Percentiles rank a stretch among this genome's conserved stretches.
phyloP scores from a whole-genome alignment of 2,888 invertebrate genomes.

The Oligia latruncula region DNA sequence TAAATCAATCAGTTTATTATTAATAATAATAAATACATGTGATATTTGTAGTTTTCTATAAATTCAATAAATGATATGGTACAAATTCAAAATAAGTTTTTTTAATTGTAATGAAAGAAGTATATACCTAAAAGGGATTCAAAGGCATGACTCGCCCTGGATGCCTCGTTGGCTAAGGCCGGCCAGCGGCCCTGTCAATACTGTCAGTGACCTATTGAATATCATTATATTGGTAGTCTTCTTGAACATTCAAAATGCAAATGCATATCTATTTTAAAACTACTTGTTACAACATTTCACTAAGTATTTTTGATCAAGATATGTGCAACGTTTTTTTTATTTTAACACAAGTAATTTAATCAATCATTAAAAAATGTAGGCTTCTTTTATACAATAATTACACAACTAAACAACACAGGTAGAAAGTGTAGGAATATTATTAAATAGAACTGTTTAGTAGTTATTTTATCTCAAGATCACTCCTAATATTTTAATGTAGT shows the following conservation, averaged over 20 bases:
- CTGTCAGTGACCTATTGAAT: slow-evolving; percentile 6
- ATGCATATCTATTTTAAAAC: background rate
- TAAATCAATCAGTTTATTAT: background rate
- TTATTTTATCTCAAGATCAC: slow-evolving; percentile 1
- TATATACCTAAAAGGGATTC: no score
- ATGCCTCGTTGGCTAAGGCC: no score
- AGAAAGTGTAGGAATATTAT: background rate
- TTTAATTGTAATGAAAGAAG: no score
- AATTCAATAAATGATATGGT: no score
- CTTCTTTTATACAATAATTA: background rate
- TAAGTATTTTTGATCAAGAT: background rate
- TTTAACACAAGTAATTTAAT: no score
- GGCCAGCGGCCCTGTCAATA: no score
- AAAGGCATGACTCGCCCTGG: no score
- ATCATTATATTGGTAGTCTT: background rate
- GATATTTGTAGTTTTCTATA: no score
- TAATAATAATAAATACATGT: no score
- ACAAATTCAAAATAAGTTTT: no score
- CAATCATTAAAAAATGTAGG: background rate
- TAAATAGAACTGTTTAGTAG: background rate
- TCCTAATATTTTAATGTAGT: background rate
- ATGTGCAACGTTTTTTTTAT: background rate
- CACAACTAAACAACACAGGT: background rate
- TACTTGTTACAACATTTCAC: background rate
- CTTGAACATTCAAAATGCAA: slow-evolving; percentile 2